Evolutionary conservation across 92 coral and sea anemone species (phyloP), one percentile per base, ranked within the genome.

Genomic region (Palythoa heliodiscus): DNA sequence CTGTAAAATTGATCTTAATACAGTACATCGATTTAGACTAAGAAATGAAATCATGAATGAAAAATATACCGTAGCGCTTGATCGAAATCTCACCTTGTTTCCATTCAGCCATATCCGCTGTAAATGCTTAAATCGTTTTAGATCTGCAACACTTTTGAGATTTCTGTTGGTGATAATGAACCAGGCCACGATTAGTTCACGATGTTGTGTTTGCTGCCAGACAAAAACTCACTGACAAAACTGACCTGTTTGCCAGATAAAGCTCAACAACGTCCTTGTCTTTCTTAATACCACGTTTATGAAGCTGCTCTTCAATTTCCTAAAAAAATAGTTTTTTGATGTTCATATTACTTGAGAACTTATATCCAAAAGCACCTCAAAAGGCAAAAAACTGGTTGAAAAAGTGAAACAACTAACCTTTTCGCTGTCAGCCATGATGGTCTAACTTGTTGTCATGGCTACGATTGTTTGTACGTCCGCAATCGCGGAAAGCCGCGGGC

Each of bases 81-180:
- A 43, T 43, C 50, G 4, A 43, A 43, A 43, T 43, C 86, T 67
- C 52, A 96, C 99, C 93, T 91, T 91, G 79, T 96, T 96, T 85
- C 97, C 98, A 87, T 96, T 96, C 25, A 96, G 77, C 98, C 98
- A 96, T 61, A 96, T 87, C 82, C 95, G 83, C 80, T 96, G 98
- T 58, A 96, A 89, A 85, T 96, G 93, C 74, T 85, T 96, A 53
- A 87, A 96, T 76, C 91, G 77, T 22, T 77, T 83, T 43, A 94
- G 86, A 71, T 92, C 94, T 77, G 47, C 87, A 47, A 96, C 91
- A 71, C 86, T 73, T 63, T 89, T 89, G 17, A 96, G 88, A 12
- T 87, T 90, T 69, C 99, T 96, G 71, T 17, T 80, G 69, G 52
- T 19, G 70, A 43, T 20, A 79, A 73, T 24, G 8, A 57, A 39